A percentile compares a stretch with the other conserved stretches of the same genome.
phyloP scores from a whole-genome alignment of 2,888 invertebrate species.

The Acanthosepion pharaonis region DNA sequence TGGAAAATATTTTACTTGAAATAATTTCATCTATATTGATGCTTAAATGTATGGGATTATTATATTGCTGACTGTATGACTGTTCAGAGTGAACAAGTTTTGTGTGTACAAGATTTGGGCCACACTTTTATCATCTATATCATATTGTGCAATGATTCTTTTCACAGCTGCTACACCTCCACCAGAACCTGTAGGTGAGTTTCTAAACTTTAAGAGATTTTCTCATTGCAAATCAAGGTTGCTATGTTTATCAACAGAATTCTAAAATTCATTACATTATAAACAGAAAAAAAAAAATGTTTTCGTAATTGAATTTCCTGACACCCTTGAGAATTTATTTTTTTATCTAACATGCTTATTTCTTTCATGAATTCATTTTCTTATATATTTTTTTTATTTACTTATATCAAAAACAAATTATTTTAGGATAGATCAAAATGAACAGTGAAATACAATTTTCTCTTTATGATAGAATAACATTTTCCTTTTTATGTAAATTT shows the following conservation, averaged over 20 bases:
- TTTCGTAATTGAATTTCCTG: background rate
- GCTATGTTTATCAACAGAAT: background rate
- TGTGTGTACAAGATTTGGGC: too few species aligned
- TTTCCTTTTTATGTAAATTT: background rate
- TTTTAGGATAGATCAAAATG: background rate
- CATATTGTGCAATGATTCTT: background rate
- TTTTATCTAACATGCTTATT: background rate
- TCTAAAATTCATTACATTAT: background rate
- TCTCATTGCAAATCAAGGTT: background rate
- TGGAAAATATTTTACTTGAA: too few species aligned
- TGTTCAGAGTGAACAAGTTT: too few species aligned
- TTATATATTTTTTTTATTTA: background rate
- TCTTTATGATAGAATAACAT: background rate
- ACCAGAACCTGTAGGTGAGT: background rate
- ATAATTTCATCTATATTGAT: too few species aligned
- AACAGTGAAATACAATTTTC: background rate
- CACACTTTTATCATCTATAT: too few species aligned
- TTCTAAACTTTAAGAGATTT: background rate
- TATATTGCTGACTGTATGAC: too few species aligned
- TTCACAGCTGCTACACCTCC: slow-evolving; percentile 4
- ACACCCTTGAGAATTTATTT: background rate
- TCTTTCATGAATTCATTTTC: background rate
- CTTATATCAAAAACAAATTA: background rate
- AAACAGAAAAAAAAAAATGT: background rate
- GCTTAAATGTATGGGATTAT: too few species aligned